Conservation (phyloP, 2,888 invertebrate species). For the Alloscopus bannaensis region DNA sequence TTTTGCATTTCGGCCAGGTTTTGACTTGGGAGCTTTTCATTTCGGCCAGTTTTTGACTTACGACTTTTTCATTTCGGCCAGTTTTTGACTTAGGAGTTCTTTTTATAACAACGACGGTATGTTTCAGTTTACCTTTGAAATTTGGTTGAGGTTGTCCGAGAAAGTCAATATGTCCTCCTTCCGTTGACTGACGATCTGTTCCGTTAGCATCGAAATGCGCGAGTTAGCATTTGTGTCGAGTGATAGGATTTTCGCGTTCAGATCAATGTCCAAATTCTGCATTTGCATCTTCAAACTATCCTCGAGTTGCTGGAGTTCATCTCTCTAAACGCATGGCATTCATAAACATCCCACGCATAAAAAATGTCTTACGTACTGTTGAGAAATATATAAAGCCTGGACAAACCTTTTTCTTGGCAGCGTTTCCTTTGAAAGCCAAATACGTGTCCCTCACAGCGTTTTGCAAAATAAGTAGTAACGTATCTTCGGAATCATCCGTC, state of each 20-base stretch:
- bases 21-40: too few relatives aligned
- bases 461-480: conserved; percentile 52
- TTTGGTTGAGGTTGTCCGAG: conserved; percentile 66
- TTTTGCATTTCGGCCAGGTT: too few relatives aligned
- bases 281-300: conserved; percentile 52
- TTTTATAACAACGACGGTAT: background rate
- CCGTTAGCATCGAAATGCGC: conserved; percentile 54
- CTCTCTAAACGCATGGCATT: conserved; percentile 41
- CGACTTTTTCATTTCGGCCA: too few relatives aligned
- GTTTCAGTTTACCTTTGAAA: conserved; percentile 57
- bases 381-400: background rate
- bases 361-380: background rate
- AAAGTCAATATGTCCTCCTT: conserved; percentile 68
- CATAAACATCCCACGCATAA: background rate
- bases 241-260: conserved; percentile 63
- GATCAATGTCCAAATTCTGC: conserved; percentile 62
- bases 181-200: conserved; percentile 61
- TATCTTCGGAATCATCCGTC: conserved; percentile 42
- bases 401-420: conserved; percentile 43
- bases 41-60: too few relatives aligned
- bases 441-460: conserved; percentile 56
- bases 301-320: conserved; percentile 56
- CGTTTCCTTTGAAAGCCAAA: conserved; percentile 48
- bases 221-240: conserved; percentile 59
- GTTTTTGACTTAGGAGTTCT: too few relatives aligned